phyloP scores from a whole-genome alignment of 92 coral and sea anemone species.

The Paragorgia papillata region DNA sequence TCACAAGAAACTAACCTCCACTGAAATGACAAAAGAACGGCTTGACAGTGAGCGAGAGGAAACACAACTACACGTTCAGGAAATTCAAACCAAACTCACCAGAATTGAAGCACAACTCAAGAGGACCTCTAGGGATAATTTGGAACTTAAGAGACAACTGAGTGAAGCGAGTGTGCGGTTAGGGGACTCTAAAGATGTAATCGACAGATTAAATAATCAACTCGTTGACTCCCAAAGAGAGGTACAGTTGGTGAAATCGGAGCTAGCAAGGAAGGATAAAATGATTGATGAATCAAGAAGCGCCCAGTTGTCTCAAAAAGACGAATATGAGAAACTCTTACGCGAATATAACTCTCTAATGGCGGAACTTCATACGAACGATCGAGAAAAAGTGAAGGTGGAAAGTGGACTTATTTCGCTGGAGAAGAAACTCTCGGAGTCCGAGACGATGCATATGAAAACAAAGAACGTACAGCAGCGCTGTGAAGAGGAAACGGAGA shows the following conservation, averaged over 20 bases:
- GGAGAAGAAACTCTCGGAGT: constrained; percentile 74
- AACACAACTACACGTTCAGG: constrained; percentile 11
- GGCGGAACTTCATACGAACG: constrained; percentile 67
- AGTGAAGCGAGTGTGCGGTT: constrained; percentile 65
- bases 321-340: constrained; percentile 4
- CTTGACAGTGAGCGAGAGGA: constrained; percentile 22
- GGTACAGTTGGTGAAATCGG: constrained; percentile 19
- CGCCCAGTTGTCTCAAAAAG: neutral
- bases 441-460: constrained; percentile 70
- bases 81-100: constrained; percentile 36
- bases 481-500: constrained; percentile 77
- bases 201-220: constrained; percentile 59
- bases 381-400: constrained; percentile 61
- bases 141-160: constrained; percentile 61
- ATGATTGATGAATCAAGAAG: constrained; percentile 4
- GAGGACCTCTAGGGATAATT: constrained; percentile 65
- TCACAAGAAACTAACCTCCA: constrained; percentile 67
- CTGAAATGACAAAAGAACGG: constrained; percentile 7
- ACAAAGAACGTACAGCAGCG: constrained; percentile 64
- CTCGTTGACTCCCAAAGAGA: constrained; percentile 72
- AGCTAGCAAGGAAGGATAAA: constrained; percentile 7
- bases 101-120: constrained; percentile 79
- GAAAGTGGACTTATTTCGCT: constrained; percentile 64
- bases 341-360: constrained; percentile 23
- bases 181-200: constrained; percentile 59